These are phyloP conservation scores for Ivindomyrus marchei DNA, from an alignment of 2,113 vertebrate species.

Conservation along the genomic window DNA sequence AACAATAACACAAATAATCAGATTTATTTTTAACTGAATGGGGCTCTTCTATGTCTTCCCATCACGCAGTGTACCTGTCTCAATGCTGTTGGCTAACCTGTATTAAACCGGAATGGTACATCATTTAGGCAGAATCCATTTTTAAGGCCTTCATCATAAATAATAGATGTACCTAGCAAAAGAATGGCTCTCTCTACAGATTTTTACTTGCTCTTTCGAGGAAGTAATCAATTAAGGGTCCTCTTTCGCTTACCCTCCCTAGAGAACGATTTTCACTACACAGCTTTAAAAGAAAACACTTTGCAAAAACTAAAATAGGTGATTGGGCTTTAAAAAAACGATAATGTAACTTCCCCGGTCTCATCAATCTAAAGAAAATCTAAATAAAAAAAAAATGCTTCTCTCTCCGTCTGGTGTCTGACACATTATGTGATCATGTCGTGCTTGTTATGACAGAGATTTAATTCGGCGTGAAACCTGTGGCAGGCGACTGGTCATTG, in stretches of 20 bases:
- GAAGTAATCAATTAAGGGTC: neutral
- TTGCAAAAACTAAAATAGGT: neutral
- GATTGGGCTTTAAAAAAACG: neutral
- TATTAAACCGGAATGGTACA: neutral
- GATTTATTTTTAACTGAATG: neutral
- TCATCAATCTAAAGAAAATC: neutral
- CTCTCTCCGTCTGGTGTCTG: neutral
- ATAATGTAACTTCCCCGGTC: neutral
- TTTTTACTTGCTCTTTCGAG: neutral
- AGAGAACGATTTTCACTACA: neutral
- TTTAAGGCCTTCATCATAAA: conserved; percentile 15
- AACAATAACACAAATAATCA: neutral
- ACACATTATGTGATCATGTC: neutral
- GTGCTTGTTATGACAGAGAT: conserved; percentile 20
- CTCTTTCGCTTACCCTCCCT: neutral
- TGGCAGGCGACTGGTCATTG: neutral
- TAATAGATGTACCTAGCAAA: conserved; percentile 13
- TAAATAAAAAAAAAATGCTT: neutral
- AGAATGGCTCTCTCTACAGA: neutral
- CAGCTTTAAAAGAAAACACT: neutral
- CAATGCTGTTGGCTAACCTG: neutral
- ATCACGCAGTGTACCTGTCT: neutral
- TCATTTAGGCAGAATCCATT: conserved; percentile 3
- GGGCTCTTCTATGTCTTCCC: neutral
- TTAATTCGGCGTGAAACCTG: conserved; percentile 19